Evolutionary conservation across 1,140 invertebrate species (phyloP).

Genomic region (Drosophila virilis): DNA sequence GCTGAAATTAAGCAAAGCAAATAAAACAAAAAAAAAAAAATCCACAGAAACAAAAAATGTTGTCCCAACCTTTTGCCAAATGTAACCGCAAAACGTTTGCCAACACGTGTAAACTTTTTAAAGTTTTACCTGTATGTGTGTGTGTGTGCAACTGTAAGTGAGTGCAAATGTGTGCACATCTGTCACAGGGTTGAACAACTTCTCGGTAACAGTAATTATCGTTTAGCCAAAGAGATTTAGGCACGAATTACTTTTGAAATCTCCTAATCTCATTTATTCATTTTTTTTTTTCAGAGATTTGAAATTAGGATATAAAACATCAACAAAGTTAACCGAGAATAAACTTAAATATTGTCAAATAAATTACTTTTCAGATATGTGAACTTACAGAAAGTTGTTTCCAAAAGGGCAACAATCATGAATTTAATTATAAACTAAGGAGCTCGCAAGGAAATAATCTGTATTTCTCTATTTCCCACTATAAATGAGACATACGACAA

Average conservation of each 20-base stretch:
- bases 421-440: no score
- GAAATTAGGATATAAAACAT: slow-evolving; percentile 1
- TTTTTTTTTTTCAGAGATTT: not conserved
- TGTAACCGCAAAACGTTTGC: slow-evolving; percentile 69
- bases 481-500: no score
- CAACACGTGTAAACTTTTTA: slow-evolving; percentile 67
- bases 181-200: slow-evolving; percentile 24
- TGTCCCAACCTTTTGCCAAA: slow-evolving; percentile 38
- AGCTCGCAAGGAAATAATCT: no score
- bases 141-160: slow-evolving; percentile 13
- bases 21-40: slow-evolving; percentile 22
- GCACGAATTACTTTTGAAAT: slow-evolving; percentile 11
- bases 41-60: slow-evolving; percentile 26
- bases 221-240: slow-evolving; percentile 21
- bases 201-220: slow-evolving; percentile 35
- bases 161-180: slow-evolving; percentile 33
- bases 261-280: not conserved
- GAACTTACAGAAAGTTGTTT: not conserved
- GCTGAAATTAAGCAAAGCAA: slow-evolving; percentile 72
- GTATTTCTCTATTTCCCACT: no score
- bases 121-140: slow-evolving; percentile 35
- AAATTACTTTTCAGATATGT: not conserved
- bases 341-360: not conserved
- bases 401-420: no score
- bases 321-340: not conserved